Conservation (phyloP, 2,113 vertebrate genomes). For the Siniperca chuatsi region DNA sequence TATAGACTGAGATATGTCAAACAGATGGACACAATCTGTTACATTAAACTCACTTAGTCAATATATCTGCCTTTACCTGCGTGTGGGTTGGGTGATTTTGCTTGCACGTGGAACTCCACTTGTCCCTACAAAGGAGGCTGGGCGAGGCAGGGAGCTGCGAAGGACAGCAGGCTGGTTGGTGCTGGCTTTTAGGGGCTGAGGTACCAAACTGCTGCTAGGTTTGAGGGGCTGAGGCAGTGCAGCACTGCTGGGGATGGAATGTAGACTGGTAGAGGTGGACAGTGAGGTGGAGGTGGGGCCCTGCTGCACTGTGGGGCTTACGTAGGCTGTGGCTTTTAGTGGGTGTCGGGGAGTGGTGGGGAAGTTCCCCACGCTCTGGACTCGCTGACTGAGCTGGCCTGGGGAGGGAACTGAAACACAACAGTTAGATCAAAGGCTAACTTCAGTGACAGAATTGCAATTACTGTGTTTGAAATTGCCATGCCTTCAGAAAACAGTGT, state of each 20-base stretch:
- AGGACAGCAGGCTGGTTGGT: conserved; percentile 71
- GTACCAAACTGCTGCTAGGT: conserved; percentile 82
- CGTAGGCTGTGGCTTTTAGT: conserved; percentile 96
- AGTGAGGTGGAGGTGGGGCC: conserved; percentile 81
- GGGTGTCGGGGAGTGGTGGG: conserved; percentile 87
- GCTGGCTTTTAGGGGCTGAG: conserved; percentile 87
- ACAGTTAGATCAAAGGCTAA: not conserved
- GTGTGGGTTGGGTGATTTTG: conserved; percentile 93
- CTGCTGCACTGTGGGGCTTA: conserved; percentile 96
- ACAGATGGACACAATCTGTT: not conserved
- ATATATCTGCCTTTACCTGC: conserved; percentile 86
- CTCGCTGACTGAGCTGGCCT: conserved; percentile 92
- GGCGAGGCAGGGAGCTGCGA: conserved; percentile 94
- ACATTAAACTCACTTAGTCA: not conserved
- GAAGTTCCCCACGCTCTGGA: conserved; percentile 95
- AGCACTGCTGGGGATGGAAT: conserved; percentile 87
- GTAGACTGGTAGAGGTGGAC: conserved; percentile 86
- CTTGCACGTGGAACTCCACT: conserved; percentile 89
- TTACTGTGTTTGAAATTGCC: not conserved
- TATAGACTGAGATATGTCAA: not conserved
- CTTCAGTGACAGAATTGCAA: not conserved
- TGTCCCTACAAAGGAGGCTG: conserved; percentile 89
- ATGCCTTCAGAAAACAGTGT: not conserved
- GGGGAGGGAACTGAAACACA: conserved; percentile 90
- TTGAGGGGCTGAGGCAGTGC: conserved; percentile 90